Conservation (phyloP, 2,888 invertebrate genomes). For the Orchestes rusci region DNA sequence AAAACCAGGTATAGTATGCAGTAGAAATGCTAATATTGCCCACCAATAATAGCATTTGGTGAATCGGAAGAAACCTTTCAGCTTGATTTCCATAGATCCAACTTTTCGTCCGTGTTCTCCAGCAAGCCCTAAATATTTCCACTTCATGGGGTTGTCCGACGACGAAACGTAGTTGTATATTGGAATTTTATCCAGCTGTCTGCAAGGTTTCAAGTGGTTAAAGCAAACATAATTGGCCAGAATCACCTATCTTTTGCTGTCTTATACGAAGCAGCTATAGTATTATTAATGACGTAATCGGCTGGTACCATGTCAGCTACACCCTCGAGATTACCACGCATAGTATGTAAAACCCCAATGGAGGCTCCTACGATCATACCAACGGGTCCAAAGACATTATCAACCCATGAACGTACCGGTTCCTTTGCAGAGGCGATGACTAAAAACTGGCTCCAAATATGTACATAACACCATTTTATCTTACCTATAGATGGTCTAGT, state of each 20-base stretch:
- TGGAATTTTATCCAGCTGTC: not conserved
- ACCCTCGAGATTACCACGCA: conserved; percentile 47
- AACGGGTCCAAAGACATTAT: conserved; percentile 68
- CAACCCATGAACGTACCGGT: conserved; percentile 62
- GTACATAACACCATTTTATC: conserved; percentile 41
- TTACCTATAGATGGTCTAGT: conserved; percentile 59
- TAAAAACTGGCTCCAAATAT: no score
- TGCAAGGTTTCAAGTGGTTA: not conserved
- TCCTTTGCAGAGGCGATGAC: conserved; percentile 51
- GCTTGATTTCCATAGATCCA: not conserved
- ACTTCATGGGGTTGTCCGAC: conserved; percentile 3
- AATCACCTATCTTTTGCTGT: conserved; percentile 13
- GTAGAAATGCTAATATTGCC: conserved; percentile 9
- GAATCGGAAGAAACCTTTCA: not conserved
- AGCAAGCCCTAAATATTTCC: conserved; percentile 1
- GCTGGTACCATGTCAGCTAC: conserved; percentile 60
- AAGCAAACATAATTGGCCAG: not conserved
- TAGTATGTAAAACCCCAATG: conserved; percentile 51
- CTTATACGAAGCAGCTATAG: conserved; percentile 45
- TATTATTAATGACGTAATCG: conserved; percentile 56
- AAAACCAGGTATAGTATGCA: conserved; percentile 15
- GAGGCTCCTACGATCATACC: conserved; percentile 45
- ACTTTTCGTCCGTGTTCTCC: conserved; percentile 2
- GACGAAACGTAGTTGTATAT: conserved; percentile 9
- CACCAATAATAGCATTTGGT: conserved; percentile 8